A percentile compares a stretch with the other conserved stretches of the same genome.
Evolutionary conservation across 2,888 invertebrate genomes (phyloP).

Genomic region (Arrhopalites spinosus): DNA sequence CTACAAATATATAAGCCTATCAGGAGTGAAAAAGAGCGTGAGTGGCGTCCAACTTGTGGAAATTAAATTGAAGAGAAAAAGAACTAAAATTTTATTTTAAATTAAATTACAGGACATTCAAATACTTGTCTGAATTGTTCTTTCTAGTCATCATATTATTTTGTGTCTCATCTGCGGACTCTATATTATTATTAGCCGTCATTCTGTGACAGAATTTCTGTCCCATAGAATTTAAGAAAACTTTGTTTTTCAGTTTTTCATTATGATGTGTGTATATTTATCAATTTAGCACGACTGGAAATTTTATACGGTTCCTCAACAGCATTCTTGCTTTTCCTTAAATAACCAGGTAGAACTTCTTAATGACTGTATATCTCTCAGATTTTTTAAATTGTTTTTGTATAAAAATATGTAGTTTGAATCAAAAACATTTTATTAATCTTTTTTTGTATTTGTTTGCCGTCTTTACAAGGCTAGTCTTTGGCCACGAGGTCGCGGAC

Average conservation of each 20-base stretch:
- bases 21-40: no score
- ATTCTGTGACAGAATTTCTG: no score
- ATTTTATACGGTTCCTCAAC: constrained; percentile 45
- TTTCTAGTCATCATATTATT: no score
- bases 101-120: no score
- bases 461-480: constrained; percentile 36
- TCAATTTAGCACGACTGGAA: constrained; percentile 39
- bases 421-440: neutral
- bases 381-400: neutral
- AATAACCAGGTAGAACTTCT: constrained; percentile 39
- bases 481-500: constrained; percentile 37
- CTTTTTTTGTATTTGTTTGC: neutral
- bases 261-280: neutral
- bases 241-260: neutral
- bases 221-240: no score
- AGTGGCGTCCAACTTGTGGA: no score
- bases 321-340: constrained; percentile 45
- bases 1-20: no score
- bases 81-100: no score
- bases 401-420: constrained; percentile 4
- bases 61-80: no score
- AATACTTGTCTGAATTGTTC: no score
- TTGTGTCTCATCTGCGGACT: no score
- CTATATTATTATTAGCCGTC: no score
- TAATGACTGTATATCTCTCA: neutral